Evolutionary conservation across 2,113 vertebrate species (phyloP), one percentile per base, ranked within the genome.

Genomic region (Ceratotherium simum): DNA sequence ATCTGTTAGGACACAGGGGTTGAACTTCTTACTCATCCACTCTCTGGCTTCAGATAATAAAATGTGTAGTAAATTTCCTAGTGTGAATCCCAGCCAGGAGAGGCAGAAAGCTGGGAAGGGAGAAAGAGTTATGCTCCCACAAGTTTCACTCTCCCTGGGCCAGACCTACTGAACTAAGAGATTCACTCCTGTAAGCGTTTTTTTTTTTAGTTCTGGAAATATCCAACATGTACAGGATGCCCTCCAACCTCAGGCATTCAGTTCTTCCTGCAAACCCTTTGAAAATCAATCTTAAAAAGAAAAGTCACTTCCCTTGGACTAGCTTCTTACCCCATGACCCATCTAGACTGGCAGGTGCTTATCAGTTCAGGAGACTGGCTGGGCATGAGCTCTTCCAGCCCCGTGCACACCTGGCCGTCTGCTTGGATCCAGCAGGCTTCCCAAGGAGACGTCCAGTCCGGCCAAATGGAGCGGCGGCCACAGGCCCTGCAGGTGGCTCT

Each of bases 21-120:
- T 85, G 62, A n/a, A 56, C 73, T 84, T 64, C 51, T 82, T 36
- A 65, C 21, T 95, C 93, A 85, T 91, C 81, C 27, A 56, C 31
- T 94, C 72, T 82, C 73, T 54, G 42, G 51, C 65, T 95, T 96
- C 67, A 86, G 76, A 82, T 60, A 42, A 76, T 87, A 91, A 67
- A 92, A 91, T 60, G 84, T 88, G 87, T 31, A 78, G 85, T 95
- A 90, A 90, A 97, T 96, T 96, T 90, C 69, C 67, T 83, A 69
- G 7, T 4, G 39, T 89, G 89, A 88, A 39, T 56, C 48, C 39
- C 70, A 70, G 31, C 39, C 70, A 56, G n/a, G 58, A 90, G 64
- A 96, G 90, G 88, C 36, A 80, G 90, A 72, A 73, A 72, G 69
- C 72, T 56, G 79, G 65, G 65, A 31, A 39, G 42, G 51, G 33